These are phyloP conservation scores for Neodontobutis hainanensis DNA, from an alignment of 2,113 vertebrate genomes.

Conservation along the genomic window DNA sequence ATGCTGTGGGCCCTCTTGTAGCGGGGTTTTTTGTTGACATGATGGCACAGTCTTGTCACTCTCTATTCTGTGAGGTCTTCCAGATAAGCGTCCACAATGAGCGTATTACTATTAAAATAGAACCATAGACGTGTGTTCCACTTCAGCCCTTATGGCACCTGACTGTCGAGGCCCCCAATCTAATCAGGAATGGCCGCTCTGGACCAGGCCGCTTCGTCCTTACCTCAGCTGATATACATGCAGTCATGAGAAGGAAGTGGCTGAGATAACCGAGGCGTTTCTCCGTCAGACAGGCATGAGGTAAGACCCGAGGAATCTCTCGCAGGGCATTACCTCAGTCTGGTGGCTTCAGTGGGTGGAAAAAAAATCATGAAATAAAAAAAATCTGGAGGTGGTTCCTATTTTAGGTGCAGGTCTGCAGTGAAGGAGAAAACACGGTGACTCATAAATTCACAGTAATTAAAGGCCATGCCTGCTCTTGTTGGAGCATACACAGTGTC, in stretches of 20 bases:
- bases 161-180: constrained; percentile 57
- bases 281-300: constrained; percentile 65
- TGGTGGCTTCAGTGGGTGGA: constrained; percentile 24
- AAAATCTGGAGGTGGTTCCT: constrained; percentile 54
- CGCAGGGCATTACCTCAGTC: constrained; percentile 69
- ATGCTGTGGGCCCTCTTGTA: not conserved
- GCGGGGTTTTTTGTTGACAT: constrained; percentile 1
- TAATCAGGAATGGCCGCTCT: constrained; percentile 61
- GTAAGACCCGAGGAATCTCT: constrained; percentile 72
- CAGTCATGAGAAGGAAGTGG: constrained; percentile 75
- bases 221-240: constrained; percentile 75
- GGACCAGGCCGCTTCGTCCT: constrained; percentile 52
- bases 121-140: constrained; percentile 37
- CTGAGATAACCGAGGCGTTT: constrained; percentile 71
- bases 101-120: constrained; percentile 60
- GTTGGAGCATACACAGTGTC: constrained; percentile 32
- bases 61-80: constrained; percentile 16
- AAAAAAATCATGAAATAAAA: not conserved
- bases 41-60: not conserved
- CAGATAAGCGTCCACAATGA: constrained; percentile 32
- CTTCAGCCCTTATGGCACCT: constrained; percentile 45
- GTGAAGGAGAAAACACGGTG: constrained; percentile 47
- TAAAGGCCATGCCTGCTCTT: constrained; percentile 54
- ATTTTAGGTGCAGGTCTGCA: constrained; percentile 65
- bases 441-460: constrained; percentile 51